A percentile compares a stretch with the other conserved stretches of the same genome.
These are phyloP conservation scores for Platorchestia sp. DNA, from an alignment of 1,140 invertebrate genomes.

Conservation along the genomic window DNA sequence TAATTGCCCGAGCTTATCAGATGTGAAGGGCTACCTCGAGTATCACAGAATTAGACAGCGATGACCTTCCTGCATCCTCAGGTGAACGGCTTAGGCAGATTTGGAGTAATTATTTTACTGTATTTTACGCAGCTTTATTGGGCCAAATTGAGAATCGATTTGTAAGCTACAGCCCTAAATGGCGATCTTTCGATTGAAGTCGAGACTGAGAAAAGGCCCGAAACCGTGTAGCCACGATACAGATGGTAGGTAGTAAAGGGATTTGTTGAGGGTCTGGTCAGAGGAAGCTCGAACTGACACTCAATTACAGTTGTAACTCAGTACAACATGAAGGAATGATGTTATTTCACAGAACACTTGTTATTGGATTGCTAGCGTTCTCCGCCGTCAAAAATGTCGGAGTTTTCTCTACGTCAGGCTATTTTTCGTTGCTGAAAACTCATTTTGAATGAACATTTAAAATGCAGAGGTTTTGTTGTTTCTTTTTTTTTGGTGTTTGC, in stretches of 20 bases:
- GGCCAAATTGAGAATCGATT: neutral
- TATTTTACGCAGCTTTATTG: neutral
- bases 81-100: constrained; percentile 18
- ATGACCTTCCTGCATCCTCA: neutral
- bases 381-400: too few relatives aligned
- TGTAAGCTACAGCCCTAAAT: neutral
- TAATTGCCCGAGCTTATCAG: constrained; percentile 17
- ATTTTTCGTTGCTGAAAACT: too few relatives aligned
- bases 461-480: too few relatives aligned
- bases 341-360: neutral
- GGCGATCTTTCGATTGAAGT: neutral
- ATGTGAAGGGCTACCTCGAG: neutral
- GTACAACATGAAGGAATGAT: neutral
- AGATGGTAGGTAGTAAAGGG: neutral
- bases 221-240: neutral
- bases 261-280: neutral
- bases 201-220: neutral
- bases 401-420: too few relatives aligned
- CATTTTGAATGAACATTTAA: too few relatives aligned
- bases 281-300: neutral
- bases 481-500: too few relatives aligned
- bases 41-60: constrained; percentile 39
- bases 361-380: too few relatives aligned
- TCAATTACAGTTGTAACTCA: neutral
- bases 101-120: neutral